Percentiles rank a stretch among this genome's conserved stretches.
phyloP scores from a whole-genome alignment of 2,797 vertebrate genomes.

The Steatocranus sp. region DNA sequence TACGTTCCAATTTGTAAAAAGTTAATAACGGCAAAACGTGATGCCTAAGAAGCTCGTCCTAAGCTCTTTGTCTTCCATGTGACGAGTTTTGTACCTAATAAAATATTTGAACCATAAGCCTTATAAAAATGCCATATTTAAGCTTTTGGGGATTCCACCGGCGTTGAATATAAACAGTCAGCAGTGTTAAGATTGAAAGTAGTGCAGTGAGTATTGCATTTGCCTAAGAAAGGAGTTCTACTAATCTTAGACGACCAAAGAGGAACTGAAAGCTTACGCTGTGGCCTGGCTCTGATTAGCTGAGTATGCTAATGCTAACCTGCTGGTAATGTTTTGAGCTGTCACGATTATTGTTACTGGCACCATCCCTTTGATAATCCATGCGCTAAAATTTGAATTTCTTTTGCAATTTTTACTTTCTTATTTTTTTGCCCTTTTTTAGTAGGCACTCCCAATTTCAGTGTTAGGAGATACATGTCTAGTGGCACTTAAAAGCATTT shows the following conservation, averaged over 20 bases:
- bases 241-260: conserved; percentile 23
- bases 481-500: not conserved
- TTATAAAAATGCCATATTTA: not conserved
- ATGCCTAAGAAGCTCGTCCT: not conserved
- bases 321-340: not conserved
- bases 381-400: not conserved
- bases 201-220: conserved; percentile 11
- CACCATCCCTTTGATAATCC: not conserved
- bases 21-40: not conserved
- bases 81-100: not conserved
- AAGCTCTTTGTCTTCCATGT: not conserved
- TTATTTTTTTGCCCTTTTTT: not conserved
- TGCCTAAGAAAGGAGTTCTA: not conserved
- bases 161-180: not conserved
- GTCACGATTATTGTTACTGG: not conserved
- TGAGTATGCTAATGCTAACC: not conserved
- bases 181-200: conserved; percentile 9
- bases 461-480: not conserved
- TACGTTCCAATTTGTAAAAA: not conserved
- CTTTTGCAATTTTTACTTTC: not conserved
- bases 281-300: not conserved
- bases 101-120: not conserved
- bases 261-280: conserved; percentile 46
- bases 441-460: not conserved
- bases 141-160: not conserved